phyloP scores from a whole-genome alignment of 2,113 vertebrate genomes.

The Alaudala cheleensis region DNA sequence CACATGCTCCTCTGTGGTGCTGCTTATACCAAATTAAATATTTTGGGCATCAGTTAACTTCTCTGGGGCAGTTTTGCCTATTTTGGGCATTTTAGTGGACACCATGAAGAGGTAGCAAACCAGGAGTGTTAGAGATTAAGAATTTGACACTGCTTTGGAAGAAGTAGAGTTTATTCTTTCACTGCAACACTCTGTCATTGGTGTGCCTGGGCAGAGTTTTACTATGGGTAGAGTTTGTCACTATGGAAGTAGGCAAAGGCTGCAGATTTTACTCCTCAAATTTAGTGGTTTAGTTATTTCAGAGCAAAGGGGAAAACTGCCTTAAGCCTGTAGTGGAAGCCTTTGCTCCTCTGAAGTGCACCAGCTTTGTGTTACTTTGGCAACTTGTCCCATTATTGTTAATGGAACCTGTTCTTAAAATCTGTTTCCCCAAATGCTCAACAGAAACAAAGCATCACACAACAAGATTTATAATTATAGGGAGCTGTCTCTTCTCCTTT shows the following conservation, averaged over 20 bases:
- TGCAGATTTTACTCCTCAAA: not conserved
- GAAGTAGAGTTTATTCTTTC: not conserved
- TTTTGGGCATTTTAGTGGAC: not conserved
- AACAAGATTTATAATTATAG: not conserved
- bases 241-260: not conserved
- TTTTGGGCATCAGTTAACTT: not conserved
- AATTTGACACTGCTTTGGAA: not conserved
- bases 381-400: conserved; percentile 20
- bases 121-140: not conserved
- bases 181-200: not conserved
- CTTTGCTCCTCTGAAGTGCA: conserved; percentile 25
- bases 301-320: not conserved
- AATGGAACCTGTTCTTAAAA: conserved; percentile 50
- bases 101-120: not conserved
- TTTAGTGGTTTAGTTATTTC: not conserved
- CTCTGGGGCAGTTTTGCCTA: not conserved
- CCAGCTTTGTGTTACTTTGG: conserved; percentile 36
- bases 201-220: not conserved
- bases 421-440: conserved; percentile 49
- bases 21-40: not conserved
- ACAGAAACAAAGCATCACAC: not conserved
- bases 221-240: not conserved
- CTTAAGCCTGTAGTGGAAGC: not conserved
- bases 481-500: not conserved
- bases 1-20: not conserved